Evolutionary conservation across 2,113 vertebrate species (phyloP), one percentile per base, ranked within the genome.

Genomic region (Chaetura pelagica): DNA sequence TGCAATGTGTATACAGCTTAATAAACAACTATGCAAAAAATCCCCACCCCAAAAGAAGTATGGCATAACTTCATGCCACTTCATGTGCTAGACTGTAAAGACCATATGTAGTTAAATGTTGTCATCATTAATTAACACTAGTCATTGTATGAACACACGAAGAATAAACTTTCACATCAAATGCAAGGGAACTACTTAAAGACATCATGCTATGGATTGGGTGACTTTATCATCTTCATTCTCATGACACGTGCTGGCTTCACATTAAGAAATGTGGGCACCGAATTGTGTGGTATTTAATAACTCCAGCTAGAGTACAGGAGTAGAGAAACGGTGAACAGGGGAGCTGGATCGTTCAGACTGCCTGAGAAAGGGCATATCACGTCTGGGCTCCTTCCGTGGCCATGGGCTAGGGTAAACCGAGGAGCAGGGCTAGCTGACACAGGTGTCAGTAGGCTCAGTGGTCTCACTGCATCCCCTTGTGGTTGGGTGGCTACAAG

Each of bases 401-500:
- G 69, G 4, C 26, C 59, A 13, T 0, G 23, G 55, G 14, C 27
- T 30, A 18, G 30, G 6, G 27, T 2, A 73, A 30, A 6, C 20
- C 11, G 32, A n/a, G 52, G 59, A 67, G 34, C 14, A 15, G 2
- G 49, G 30, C 58, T 8, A 2, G 2, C 48, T 63, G 51, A 7
- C 55, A 32, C 13, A 35, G 34, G 23, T 16, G 46, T 8, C 72
- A n/a, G 26, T 4, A 54, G 58, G 72, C 92, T 61, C 35, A 48
- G 34, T 91, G 80, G 68, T 87, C 58, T 92, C 64, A 46, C 71
- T 73, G 84, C 93, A 97, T 92, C 84, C 91, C 46, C 94, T 92
- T 89, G 93, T 92, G 94, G 84, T 3, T 85, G 79, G 82, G 72
- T 6, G 4, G 40, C 73, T 30, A 38, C 59, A 79, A 10, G 64